Evolutionary conservation across 2,888 invertebrate genomes (phyloP).

Genomic region (Dastarcus helophoroides): DNA sequence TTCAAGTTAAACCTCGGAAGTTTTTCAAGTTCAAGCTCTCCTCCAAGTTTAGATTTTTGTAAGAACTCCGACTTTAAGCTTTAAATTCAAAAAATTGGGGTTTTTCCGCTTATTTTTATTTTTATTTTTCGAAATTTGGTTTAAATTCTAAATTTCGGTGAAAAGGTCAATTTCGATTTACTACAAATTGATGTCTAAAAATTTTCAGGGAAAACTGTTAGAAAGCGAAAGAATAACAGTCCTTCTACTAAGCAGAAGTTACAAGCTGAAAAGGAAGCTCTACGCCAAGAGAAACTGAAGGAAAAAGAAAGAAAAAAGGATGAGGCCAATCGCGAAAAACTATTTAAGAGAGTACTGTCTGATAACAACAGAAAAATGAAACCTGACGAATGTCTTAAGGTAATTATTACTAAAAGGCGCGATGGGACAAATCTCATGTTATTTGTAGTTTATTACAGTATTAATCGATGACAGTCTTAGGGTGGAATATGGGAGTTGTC

Average conservation of each 20-base stretch:
- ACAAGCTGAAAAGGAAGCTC: slow-evolving; percentile 6
- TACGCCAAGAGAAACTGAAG: slow-evolving; percentile 11
- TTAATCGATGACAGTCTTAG: slow-evolving; percentile 25
- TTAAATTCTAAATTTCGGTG: too few species aligned
- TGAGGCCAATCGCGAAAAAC: slow-evolving; percentile 15
- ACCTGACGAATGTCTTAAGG: slow-evolving; percentile 28
- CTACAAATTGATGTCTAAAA: too few species aligned
- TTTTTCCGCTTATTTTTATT: too few species aligned
- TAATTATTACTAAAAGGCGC: slow-evolving; percentile 10
- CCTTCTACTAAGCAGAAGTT: background rate
- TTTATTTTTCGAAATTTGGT: too few species aligned
- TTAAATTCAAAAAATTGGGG: too few species aligned
- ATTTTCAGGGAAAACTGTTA: too few species aligned
- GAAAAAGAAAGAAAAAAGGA: slow-evolving; percentile 15
- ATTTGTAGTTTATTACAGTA: slow-evolving; percentile 26
- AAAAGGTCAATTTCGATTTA: too few species aligned
- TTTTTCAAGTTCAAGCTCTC: too few species aligned
- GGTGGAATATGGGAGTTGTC: slow-evolving; percentile 22
- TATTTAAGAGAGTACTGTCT: slow-evolving; percentile 15
- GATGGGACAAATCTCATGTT: background rate
- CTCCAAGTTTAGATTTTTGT: too few species aligned
- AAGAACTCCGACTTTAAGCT: too few species aligned
- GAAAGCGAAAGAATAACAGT: background rate
- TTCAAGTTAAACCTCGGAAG: too few species aligned
- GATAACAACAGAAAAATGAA: slow-evolving; percentile 21